Base-by-base conservation (phyloP, 2,888 invertebrate species). In the Tolmerus cingulatus region DNA sequence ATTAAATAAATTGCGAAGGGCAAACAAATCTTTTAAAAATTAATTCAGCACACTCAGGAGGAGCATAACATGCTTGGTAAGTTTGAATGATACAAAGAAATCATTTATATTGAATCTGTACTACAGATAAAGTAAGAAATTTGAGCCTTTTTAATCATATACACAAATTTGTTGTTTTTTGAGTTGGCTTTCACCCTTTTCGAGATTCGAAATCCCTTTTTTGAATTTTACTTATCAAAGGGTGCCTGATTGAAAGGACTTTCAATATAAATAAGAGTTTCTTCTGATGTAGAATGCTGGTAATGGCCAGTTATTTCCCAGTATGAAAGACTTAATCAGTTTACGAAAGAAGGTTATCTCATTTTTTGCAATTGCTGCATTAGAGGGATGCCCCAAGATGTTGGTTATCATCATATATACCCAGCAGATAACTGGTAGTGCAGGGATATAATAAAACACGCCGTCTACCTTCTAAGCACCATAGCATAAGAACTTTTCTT, bases 401-500 rank as follows among this genome's bases (percentile, higher is more conserved):
- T 66, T 66, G 27, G 1, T 12, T 66, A 66, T 66, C 66, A 27
- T 66, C 19, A 14, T 66, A 14, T 66, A 37, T 76, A 76, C 37
- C 76, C 76, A 12, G 76, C 76, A 76, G 23, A 9, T 43, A 43
- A 78, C 40, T 78, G 81, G 81, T 34, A 81, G 27, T 46, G 81
- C 81, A 55, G 55, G 81, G 55, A 55, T 34, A 87, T 40, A 87
- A 88, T 87, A 86, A 74, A 77, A 87, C 76, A 84, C 77, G 66
- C 81, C 86, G 51, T 79, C 19, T 34, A 51, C 82, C 14, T 76
- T 34, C 19, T 27, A 66, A 87, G 81, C 82, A 87, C 82, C 51
- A 57, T 82, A 81, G 81, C 87, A 87, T 40, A 82, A 87, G 87
- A 87, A 87, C 76, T 82, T 87, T 86, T 40, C 55, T 37, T 76